These are phyloP conservation scores for Orthonevra nobilis DNA, from an alignment of 2,888 invertebrate species.

Conservation along the genomic window DNA sequence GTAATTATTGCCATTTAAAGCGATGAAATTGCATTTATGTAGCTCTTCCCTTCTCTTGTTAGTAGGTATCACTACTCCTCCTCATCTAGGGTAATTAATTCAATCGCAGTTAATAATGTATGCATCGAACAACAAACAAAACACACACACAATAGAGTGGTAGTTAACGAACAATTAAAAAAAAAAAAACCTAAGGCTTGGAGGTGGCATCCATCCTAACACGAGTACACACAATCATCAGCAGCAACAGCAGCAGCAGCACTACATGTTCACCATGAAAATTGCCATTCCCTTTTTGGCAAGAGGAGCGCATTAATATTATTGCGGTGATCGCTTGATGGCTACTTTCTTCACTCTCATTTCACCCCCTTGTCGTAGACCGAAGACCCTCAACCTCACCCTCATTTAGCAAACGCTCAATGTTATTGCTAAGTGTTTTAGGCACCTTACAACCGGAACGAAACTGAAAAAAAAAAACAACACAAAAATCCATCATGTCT, in stretches of 20 bases:
- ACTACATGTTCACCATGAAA: neutral
- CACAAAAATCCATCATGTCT: conserved; percentile 67
- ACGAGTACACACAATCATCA: neutral
- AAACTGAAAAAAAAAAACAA: conserved; percentile 30
- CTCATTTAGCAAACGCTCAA: conserved; percentile 23
- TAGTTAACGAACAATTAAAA: conserved; percentile 60
- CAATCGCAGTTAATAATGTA: conserved; percentile 63
- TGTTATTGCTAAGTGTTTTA: conserved; percentile 67
- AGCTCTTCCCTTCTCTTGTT: conserved; percentile 37
- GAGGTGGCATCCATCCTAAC: conserved; percentile 39
- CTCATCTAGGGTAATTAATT: conserved; percentile 51
- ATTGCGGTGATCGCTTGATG: conserved; percentile 67
- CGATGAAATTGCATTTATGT: conserved; percentile 46
- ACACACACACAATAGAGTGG: conserved; percentile 9
- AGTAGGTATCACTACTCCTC: conserved; percentile 8
- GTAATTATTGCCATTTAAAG: conserved; percentile 61
- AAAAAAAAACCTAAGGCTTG: conserved; percentile 37
- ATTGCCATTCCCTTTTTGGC: conserved; percentile 28
- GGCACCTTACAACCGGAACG: conserved; percentile 66
- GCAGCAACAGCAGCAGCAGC: neutral
- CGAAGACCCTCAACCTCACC: conserved; percentile 19
- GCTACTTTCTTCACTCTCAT: conserved; percentile 57
- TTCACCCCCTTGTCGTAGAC: conserved; percentile 27
- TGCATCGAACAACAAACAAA: conserved; percentile 54
- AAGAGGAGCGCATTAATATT: conserved; percentile 60